Evolutionary conservation across 2,888 invertebrate genomes (phyloP).

Genomic region (Agonopterix alstromeriana): DNA sequence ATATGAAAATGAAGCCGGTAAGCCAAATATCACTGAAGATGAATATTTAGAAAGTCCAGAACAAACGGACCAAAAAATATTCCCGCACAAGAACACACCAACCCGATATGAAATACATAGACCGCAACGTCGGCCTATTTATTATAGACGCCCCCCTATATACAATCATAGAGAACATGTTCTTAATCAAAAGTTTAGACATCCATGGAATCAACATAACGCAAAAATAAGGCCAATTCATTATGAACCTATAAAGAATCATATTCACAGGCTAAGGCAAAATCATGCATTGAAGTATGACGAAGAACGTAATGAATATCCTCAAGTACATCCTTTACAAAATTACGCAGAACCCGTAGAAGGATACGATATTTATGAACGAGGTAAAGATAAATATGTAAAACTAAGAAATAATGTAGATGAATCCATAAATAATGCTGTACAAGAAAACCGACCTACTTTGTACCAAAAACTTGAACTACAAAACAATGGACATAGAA

Average conservation of each 20-base stretch:
- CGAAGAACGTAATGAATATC: constrained; percentile 66
- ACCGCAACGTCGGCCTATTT: constrained; percentile 53
- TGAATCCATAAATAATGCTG: constrained; percentile 50
- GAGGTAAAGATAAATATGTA: constrained; percentile 57
- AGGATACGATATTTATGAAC: constrained; percentile 74
- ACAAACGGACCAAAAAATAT: constrained; percentile 46
- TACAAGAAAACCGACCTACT: constrained; percentile 38
- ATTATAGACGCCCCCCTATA: constrained; percentile 39
- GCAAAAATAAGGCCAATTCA: constrained; percentile 60
- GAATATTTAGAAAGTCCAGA: constrained; percentile 58
- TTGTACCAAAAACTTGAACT: constrained; percentile 43
- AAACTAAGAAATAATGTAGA: constrained; percentile 56
- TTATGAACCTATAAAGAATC: constrained; percentile 58
- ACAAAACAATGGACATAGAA: constrained; percentile 27
- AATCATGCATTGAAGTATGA: constrained; percentile 61
- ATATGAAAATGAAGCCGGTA: constrained; percentile 51
- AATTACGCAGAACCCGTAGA: constrained; percentile 53
- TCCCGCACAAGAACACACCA: constrained; percentile 51
- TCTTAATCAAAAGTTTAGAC: constrained; percentile 54
- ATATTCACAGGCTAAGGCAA: constrained; percentile 53
- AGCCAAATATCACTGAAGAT: constrained; percentile 41
- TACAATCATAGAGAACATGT: constrained; percentile 35
- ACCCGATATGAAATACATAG: constrained; percentile 54
- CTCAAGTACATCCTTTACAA: constrained; percentile 42
- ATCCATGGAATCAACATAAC: constrained; percentile 61